Conservation (phyloP, 2,888 invertebrate species). For the Diploptera punctata region DNA sequence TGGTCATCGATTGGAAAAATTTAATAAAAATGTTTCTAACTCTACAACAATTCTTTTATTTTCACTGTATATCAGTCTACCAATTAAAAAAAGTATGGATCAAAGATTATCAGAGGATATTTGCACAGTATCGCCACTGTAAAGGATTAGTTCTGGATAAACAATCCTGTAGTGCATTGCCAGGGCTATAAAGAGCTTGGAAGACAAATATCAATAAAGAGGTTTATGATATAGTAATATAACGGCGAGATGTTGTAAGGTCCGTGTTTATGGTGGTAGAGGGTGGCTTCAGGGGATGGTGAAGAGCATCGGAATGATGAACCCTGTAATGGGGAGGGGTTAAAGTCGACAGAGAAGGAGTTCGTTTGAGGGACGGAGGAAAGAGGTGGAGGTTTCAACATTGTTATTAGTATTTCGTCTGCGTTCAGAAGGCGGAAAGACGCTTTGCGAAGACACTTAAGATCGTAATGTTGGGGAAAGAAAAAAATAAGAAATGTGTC, state of each 20-base stretch:
- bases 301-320: constrained; percentile 13
- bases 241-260: constrained; percentile 8
- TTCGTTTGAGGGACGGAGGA: constrained; percentile 11
- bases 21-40: no score
- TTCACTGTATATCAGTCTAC: no score
- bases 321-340: constrained; percentile 11
- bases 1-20: no score
- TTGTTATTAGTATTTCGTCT: constrained; percentile 27
- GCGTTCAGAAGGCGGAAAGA: neutral
- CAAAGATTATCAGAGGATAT: no score
- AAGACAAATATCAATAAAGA: constrained; percentile 36
- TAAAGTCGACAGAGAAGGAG: constrained; percentile 7
- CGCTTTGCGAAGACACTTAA: constrained; percentile 7
- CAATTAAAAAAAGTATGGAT: no score
- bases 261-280: constrained; percentile 3
- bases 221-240: constrained; percentile 34
- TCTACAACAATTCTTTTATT: no score
- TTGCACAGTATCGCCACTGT: no score
- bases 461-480: constrained; percentile 9
- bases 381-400: neutral
- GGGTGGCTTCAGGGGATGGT: neutral
- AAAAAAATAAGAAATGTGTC: neutral
- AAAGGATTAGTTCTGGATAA: neutral
- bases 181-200: constrained; percentile 5
- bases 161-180: neutral